A percentile compares a stretch with the other conserved stretches of the same genome.
Conservation (phyloP, 1,140 invertebrate genomes). For the Danaus plexippus region DNA sequence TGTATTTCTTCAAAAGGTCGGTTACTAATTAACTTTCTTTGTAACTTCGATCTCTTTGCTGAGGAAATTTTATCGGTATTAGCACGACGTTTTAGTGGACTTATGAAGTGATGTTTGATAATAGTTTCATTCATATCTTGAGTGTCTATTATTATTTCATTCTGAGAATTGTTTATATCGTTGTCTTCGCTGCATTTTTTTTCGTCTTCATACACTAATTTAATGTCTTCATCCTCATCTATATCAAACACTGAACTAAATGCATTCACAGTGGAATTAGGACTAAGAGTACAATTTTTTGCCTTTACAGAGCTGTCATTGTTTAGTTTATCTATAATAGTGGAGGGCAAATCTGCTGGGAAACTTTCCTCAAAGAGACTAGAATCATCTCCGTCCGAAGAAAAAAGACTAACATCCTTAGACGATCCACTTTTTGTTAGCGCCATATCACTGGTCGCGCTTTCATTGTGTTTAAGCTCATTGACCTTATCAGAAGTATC, state of each 20-base stretch:
- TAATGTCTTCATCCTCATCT: constrained; percentile 51
- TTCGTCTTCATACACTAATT: constrained; percentile 54
- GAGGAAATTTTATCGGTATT: constrained; percentile 19
- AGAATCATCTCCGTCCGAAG: constrained; percentile 54
- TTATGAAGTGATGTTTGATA: constrained; percentile 33
- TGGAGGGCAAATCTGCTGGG: constrained; percentile 42
- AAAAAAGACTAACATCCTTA: constrained; percentile 59
- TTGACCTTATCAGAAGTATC: constrained; percentile 14
- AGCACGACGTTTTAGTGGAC: constrained; percentile 38
- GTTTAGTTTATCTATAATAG: no score
- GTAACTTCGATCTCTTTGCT: constrained; percentile 36
- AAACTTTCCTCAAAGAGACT: constrained; percentile 72
- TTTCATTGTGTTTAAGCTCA: constrained; percentile 16
- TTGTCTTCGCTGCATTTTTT: constrained; percentile 20
- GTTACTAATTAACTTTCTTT: constrained; percentile 6
- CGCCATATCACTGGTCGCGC: no score
- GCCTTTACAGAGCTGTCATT: no score
- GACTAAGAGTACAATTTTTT: constrained; percentile 32
- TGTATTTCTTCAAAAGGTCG: constrained; percentile 7
- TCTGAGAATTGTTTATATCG: constrained; percentile 21
- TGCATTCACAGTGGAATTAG: constrained; percentile 48
- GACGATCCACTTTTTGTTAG: constrained; percentile 23
- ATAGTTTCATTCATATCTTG: constrained; percentile 25
- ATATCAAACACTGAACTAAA: constrained; percentile 49
- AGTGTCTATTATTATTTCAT: constrained; percentile 32